Base-by-base conservation (phyloP, 1,140 invertebrate species). In the Drosophila nebulosa region DNA sequence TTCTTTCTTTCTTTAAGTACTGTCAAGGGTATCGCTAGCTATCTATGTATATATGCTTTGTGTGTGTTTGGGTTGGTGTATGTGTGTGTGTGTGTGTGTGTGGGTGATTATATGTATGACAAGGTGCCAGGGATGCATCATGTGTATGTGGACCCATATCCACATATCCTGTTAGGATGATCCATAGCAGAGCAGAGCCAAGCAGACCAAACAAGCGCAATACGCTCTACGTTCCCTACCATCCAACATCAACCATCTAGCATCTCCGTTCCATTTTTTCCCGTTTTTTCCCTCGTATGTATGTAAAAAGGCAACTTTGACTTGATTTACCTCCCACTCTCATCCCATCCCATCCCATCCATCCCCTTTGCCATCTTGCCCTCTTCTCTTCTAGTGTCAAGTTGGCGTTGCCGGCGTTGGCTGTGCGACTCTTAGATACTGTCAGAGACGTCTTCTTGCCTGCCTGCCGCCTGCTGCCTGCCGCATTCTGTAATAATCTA, bases 21-120 rank as follows among this genome's bases (percentile, higher is more conserved):
- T 86, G 83, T 88, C 81, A 86, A 81, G 81, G 83, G 81, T 86
- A 86, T 88, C 83, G 81, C 81, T 86, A 88, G 86, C 81, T 86
- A 39, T 30, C 22, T 53, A 30, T 42, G 46, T 60, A 39, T 42
- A 60, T 60, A 39, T 24, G 35, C 52, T 36, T 61, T 57, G 36
- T 56, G 51, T 57, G 46, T 39, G 39, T 21, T 30, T 51, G 42
- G 36, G 64, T 60, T 42, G 36, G 66, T 57, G 30, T 56, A 39
- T 57, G 50, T 52, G 32, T 22, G 57, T 42, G 42, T 61, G 70
- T 46, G 30, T 59, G 9, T 30, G 46, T 50, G 22, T 27, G 32
- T 68, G 71, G 53, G 75, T 79, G 77, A 80, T 70, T 86, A 78
- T 86, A 61, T 69, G 81, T 86, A 61, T 69, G 81, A 79, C 81